Evolutionary conservation across 2,888 invertebrate genomes (phyloP).

Genomic region (Lymantria dispar): DNA sequence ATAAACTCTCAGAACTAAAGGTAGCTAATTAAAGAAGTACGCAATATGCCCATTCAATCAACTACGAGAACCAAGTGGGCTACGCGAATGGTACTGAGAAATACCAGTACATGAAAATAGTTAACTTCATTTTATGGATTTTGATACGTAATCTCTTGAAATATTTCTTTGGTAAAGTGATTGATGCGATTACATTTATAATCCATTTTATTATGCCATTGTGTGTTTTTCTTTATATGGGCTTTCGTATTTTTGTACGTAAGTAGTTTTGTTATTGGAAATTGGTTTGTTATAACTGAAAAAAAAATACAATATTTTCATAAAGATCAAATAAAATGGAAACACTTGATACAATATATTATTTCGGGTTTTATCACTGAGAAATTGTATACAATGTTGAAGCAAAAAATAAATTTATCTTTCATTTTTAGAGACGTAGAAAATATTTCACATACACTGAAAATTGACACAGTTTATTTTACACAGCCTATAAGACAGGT

Average conservation of each 20-base stretch:
- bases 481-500: no score
- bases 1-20: neutral
- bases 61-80: no score
- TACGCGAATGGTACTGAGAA: no score
- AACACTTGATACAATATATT: neutral
- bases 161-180: constrained; percentile 32
- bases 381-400: no score
- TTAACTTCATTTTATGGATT: neutral
- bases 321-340: neutral
- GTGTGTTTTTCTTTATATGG: constrained; percentile 7
- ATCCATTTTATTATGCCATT: constrained; percentile 25
- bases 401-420: no score
- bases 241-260: constrained; percentile 3
- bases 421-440: no score
- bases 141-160: constrained; percentile 2
- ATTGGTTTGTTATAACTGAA: neutral
- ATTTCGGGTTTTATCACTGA: no score
- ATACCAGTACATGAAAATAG: neutral
- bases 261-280: constrained; percentile 1
- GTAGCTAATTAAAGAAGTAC: neutral
- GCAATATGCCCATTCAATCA: neutral
- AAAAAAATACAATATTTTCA: neutral
- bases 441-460: no score
- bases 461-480: no score
- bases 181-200: constrained; percentile 39